phyloP scores from a whole-genome alignment of 2,888 invertebrate genomes.

The Alsophila aescularia region DNA sequence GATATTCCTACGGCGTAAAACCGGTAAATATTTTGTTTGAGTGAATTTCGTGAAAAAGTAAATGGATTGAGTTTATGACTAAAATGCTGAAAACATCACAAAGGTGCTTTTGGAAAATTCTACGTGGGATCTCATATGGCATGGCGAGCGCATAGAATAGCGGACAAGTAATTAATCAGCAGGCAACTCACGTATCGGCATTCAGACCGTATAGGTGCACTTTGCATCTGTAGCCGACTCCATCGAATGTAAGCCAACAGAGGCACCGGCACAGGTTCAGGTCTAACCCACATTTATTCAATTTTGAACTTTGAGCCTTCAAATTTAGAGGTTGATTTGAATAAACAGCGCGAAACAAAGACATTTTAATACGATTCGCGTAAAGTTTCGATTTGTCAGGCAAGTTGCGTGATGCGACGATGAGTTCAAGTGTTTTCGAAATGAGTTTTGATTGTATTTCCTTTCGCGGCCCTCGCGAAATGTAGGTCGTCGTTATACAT shows the following conservation, averaged over 20 bases:
- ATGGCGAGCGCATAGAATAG: neutral
- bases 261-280: constrained; percentile 16
- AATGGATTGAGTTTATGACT: no score
- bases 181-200: constrained; percentile 47
- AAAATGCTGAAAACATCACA: neutral
- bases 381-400: constrained; percentile 50
- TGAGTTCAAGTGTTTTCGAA: constrained; percentile 71
- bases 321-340: neutral
- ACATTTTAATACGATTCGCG: constrained; percentile 36
- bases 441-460: constrained; percentile 76
- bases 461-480: constrained; percentile 59
- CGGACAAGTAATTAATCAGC: constrained; percentile 50
- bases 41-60: no score
- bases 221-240: constrained; percentile 40
- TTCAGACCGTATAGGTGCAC: constrained; percentile 45
- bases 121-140: neutral
- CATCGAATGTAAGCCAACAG: constrained; percentile 37
- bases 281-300: constrained; percentile 5
- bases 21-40: no score
- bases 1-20: no score
- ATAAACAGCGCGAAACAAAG: constrained; percentile 10
- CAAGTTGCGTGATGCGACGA: constrained; percentile 62
- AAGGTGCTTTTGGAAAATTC: neutral
- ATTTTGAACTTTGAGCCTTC: constrained; percentile 17
- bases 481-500: constrained; percentile 68